Evolutionary conservation across 1,140 invertebrate genomes (phyloP), one percentile per base, ranked within the genome.

Genomic region (Drosophila paulistorum): DNA sequence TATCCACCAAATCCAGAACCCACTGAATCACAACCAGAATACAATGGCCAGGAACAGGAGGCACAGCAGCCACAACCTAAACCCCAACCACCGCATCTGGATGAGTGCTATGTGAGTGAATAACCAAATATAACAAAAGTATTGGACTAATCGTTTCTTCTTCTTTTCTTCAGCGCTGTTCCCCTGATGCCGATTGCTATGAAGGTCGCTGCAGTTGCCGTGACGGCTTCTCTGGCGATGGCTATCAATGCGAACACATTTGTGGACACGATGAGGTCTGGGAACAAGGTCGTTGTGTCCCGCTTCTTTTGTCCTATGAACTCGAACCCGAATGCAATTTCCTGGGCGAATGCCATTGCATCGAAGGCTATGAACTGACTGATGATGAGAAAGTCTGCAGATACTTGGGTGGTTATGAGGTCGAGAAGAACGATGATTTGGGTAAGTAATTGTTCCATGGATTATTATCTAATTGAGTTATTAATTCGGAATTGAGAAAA

Each of bases 161-260:
- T 3, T 26, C 23, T 26, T 26, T 13, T 5, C 1, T 37, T 0
- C 55, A 91, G 90, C 79, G 75, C 10, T 91, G 91, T 23, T 78
- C 91, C 0, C 81, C 84, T n/a, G 78, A 91, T 57, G 94, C 95
- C 7, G 91, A 94, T 67, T 95, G 95, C 81, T 83, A 93, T 51
- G 92, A 94, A 71, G 92, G 80, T 30, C 84, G 77, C 35, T 92
- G 96, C 75, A 81, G 93, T 7, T 99, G 98, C 90, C 94, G 94
- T 35, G 82, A 94, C 30, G 97, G 97, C 10, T 98, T 94, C 90
- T 92, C 92, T 48, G 97, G 96, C 3, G 94, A 97, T 91, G 97
- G 97, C 9, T 94, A 94, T 74, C 90, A 77, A 13, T 97, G 96
- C 90, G 92, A 92, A 60, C 89, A 92, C 3, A 85, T 92, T 30